Evolutionary conservation across 2,888 invertebrate species (phyloP), one percentile per base, ranked within the genome.

Genomic region (Eupithecia dodoneata): DNA sequence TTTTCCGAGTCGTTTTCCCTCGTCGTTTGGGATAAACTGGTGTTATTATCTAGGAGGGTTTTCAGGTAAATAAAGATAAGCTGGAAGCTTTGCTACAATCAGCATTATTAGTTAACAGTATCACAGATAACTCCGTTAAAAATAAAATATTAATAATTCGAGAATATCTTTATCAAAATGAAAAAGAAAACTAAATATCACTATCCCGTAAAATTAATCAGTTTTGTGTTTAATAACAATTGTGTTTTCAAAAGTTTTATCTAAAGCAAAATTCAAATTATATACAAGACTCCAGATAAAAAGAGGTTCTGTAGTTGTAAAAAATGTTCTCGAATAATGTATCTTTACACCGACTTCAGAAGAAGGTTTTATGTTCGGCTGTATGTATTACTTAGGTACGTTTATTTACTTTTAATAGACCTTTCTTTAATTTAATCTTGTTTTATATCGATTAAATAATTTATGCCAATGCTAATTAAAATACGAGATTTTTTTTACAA

Each of bases 1-100:
- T 76, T 76, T 79, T 82, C 73, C 72, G 65, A 74, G 76, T 74
- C 67, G 73, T 83, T 86, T 87, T 84, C 83, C 83, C 81, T 77
- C 75, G 79, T 63, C 52, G 67, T 83, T 81, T 76, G 12, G 75
- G 63, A 72, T 18, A 44, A 59, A 59, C 55, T 59, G 55, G 18
- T 18, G 18, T 7, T 18, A 59, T n/a, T 59, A 18, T n/a, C 55
- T 59, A 9, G 55, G 55, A 59, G 55, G 55, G 59, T 41, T 72
- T 77, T 69, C 69, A 72, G 74, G 77, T 77, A 30, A n/a, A 18
- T 12, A 42, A 18, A 76, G 72, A 72, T 72, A 55, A 72, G n/a
- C 3, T 7, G 3, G 55, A 59, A 59, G 18, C 30, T 72, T 15
- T 15, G 7, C 65, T 66, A 7, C 5, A 13, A 1, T 42, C 15